Evolutionary conservation across 2,888 invertebrate genomes (phyloP), one percentile per base, ranked within the genome.

Genomic region (Cantharis lateralis): DNA sequence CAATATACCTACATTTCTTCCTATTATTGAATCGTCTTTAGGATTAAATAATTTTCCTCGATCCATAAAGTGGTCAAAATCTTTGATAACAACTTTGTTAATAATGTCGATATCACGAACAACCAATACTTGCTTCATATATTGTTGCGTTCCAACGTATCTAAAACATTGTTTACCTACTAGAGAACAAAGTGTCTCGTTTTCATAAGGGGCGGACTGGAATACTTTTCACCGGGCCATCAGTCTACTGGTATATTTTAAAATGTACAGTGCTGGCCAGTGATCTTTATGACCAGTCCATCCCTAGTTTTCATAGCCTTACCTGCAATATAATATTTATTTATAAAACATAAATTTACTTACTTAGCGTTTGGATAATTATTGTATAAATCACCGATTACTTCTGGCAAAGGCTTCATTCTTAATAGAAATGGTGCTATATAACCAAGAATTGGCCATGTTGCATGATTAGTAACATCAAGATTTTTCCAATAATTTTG

Each of bases 21-120:
- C 32, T 13, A 15, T 7, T 24, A 20, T 24, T 13, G 62, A 28
- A 28, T 20, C 64, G 79, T 82, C 82, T 78, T 78, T 80, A 26
- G 82, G 74, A 3, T 79, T 68, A 69, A 82, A 76, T 24, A 83
- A 76, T 68, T 82, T 61, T 80, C 80, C 15, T 69, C 80, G 87
- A 76, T 88, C 87, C 3, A 84, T 82, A 78, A 88, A 88, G 75
- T 87, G 82, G 10, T 88, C 88, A 75, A 88, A 88, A 78, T 87
- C 87, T 81, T 86, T 87, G 2, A 88, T 84, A 0, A 84, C 85
- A 5, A 88, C 84, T 75, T 84, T 82, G 77, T 87, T 88, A 64
- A 87, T 86, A 16, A 88, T 75, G 28, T 88, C 87, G 7, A 80
- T 80, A 76, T 85, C 84, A 74, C 79, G 78, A 20, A 85, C 68